Base-by-base conservation (phyloP, 2,113 vertebrate genomes). In the Brachypodius melanocephalos region DNA sequence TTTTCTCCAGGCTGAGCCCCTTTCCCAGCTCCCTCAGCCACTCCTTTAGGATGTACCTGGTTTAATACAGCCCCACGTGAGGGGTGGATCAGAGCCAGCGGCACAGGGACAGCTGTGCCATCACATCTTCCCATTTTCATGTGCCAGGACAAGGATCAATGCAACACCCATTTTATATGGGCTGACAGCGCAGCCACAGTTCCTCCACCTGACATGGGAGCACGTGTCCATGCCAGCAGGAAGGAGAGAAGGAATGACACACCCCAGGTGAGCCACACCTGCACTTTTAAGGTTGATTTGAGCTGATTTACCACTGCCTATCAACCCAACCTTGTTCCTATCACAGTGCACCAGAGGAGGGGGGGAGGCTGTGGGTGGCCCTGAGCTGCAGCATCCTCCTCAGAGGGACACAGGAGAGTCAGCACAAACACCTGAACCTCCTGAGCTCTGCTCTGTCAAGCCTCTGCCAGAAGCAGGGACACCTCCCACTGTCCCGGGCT, bases 161-260 rank as follows among this genome's bases (percentile, higher is more conserved):
- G 29, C 57, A 24, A n/a, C 43, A 28, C 38, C 61, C 20, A 12
- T 32, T 52, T 24, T 18, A 19, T n/a, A 6, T 5, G 2, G 14
- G 32, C 9, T 29, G 49, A 40, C 63, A 82, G 82, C 55, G n/a
- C 26, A 18, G 74, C 40, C 3, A 1, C 28, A 3, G 2, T 5
- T 12, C 8, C 2, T 1, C 14, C 3, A 1, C 0, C 2, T 45
- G 72, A 5, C 31, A 15, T 0, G 2, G 84, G 40, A 32, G 10
- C 59, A 5, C 2, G 2, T 42, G 48, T 40, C 40, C 5, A 0
- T 32, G 14, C 12, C 43, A 25, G 42, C 32, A 5, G 80, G 31
- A 34, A 66, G 49, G 48, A 68, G 29, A 43, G 25, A 20, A 7
- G 9, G 36, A 54, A 2, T 18, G 45, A 6, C 58, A 21, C 59